These are phyloP conservation scores for Rhinophrynus dorsalis DNA, from an alignment of 2,797 vertebrate species.

Conservation along the genomic window DNA sequence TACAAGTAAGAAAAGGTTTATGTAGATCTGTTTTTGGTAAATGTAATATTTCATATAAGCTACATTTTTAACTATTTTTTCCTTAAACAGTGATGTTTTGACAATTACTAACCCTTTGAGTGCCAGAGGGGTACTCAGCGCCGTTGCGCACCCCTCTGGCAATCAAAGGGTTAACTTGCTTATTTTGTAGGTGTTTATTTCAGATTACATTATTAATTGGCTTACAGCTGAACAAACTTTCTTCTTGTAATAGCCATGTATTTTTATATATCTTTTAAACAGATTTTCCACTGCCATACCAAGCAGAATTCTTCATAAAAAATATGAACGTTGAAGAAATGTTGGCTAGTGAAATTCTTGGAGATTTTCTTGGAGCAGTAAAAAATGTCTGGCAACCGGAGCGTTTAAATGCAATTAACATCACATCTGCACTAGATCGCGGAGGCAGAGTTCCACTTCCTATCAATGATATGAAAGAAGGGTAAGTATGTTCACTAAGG, in stretches of 20 bases:
- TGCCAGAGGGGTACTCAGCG: no score
- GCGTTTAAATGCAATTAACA: constrained; percentile 94
- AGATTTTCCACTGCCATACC: constrained; percentile 93
- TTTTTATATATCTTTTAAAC: constrained; percentile 35
- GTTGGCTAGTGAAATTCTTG: constrained; percentile 95
- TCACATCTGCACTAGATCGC: constrained; percentile 93
- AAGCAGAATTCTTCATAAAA: constrained; percentile 96
- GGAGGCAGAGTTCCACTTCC: constrained; percentile 94
- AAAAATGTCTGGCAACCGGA: constrained; percentile 98
- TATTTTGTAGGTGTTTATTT: no score
- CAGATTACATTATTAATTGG: no score
- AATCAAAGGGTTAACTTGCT: no score
- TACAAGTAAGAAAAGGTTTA: no score
- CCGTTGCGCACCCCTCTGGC: no score
- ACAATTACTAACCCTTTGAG: no score
- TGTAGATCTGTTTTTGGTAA: no score
- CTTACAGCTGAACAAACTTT: no score
- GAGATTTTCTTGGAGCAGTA: constrained; percentile 95
- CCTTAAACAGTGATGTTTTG: no score
- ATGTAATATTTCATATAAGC: no score
- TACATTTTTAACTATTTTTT: no score
- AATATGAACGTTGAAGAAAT: constrained; percentile 99
- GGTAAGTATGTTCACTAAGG: constrained; percentile 73
- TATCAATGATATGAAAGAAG: constrained; percentile 96
- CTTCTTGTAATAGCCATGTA: not conserved